Conservation (phyloP, 1,140 invertebrate species). For the Trichoplusia ni region DNA sequence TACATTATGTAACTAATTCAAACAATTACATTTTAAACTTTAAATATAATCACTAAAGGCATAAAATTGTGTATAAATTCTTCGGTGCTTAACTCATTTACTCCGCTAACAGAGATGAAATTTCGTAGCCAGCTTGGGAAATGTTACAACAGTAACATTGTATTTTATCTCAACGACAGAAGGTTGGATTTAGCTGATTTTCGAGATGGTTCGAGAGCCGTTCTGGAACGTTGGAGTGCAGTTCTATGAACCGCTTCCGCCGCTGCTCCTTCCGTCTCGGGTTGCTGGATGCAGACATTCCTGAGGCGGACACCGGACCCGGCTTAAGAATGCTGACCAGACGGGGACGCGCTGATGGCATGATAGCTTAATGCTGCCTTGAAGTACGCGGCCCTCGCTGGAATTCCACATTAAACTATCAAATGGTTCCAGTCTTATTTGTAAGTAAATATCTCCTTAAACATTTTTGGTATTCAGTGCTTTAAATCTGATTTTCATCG, state of each 20-base stretch:
- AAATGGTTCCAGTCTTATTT: constrained; percentile 51
- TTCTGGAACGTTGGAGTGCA: constrained; percentile 38
- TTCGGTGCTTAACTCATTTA: constrained; percentile 24
- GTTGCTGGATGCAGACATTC: constrained; percentile 76
- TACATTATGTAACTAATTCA: constrained; percentile 17
- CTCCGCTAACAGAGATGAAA: constrained; percentile 18
- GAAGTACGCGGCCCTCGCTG: constrained; percentile 40
- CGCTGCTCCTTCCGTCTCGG: constrained; percentile 78
- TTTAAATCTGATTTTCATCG: not conserved
- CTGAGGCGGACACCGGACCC: constrained; percentile 65
- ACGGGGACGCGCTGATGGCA: constrained; percentile 56
- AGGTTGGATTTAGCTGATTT: constrained; percentile 31
- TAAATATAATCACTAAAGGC: not conserved
- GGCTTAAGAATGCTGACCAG: constrained; percentile 70
- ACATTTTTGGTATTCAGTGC: not conserved
- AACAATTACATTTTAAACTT: constrained; percentile 3
- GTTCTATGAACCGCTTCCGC: constrained; percentile 77
- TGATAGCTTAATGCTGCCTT: constrained; percentile 71
- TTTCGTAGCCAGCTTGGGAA: constrained; percentile 41
- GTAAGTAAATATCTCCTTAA: not conserved
- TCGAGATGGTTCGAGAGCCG: constrained; percentile 19
- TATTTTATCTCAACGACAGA: constrained; percentile 18
- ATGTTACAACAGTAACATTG: constrained; percentile 4
- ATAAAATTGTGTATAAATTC: not conserved
- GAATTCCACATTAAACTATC: constrained; percentile 61